Evolutionary conservation across 2,888 invertebrate genomes (phyloP), one percentile per base, ranked within the genome.

Genomic region (Nineta flava): DNA sequence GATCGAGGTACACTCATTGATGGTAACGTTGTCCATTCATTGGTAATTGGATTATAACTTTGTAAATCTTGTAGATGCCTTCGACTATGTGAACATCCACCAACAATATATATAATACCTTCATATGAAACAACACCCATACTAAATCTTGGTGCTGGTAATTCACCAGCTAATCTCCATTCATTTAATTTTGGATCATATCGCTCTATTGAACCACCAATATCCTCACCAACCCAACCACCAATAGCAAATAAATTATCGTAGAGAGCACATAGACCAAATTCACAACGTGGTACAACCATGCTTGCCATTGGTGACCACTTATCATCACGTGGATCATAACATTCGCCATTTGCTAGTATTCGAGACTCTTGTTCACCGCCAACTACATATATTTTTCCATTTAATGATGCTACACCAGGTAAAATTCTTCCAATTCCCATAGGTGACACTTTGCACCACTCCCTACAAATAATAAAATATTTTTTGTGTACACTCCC

Each of bases 171-270:
- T 44, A 83, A 67, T 31, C 74, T 73, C 93, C 94, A 94, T 53
- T 76, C 73, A 63, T 90, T 80, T 32, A 75, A 70, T 50, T 79
- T 72, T 0, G 91, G 86, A 65, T 92, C 86, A 63, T 88, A 94
- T 57, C 83, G 77, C 64, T 94, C 94, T 54, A 94, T 86, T 1
- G 86, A 81, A 19, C 84, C 83, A 2, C 90, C 91, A 63, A 93
- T 88, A 62, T 91, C 90, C 53, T 86, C 84, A 1, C 92, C 93
- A 32, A 93, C 83, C 92, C 93, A 93, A 3, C 94, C 94, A 42
- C 94, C 93, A 57, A 94, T 80, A 0, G 91, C 92, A 63, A 86
- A 90, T 52, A 94, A 68, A 59, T 77, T 78, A 26, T 87, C 87
- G 57, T 87, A 82, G 65, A 87, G 76, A 12, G 86, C 83, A 60